Percentiles rank a stretch among this genome's conserved stretches.
These are phyloP conservation scores for Xyliphius kryptos DNA, from an alignment of 2,113 vertebrate species.

Conservation along the genomic window DNA sequence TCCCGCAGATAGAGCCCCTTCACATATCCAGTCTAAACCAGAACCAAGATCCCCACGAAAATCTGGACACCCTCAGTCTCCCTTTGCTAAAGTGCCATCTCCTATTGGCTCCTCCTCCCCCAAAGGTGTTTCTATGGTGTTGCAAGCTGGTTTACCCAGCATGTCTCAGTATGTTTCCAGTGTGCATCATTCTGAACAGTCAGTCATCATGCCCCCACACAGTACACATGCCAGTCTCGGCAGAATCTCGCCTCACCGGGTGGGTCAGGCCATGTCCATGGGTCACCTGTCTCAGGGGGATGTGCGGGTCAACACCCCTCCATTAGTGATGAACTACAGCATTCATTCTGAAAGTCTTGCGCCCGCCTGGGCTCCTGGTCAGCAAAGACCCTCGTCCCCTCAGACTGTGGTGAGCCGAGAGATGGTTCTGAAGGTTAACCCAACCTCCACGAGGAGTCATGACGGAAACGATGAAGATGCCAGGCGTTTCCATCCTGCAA, in stretches of 20 bases:
- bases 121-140: constrained; percentile 77
- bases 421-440: constrained; percentile 78
- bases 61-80: constrained; percentile 74
- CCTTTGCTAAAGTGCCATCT: constrained; percentile 79
- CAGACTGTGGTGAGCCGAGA: constrained; percentile 76
- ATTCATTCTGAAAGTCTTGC: constrained; percentile 78
- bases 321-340: constrained; percentile 82
- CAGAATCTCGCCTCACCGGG: constrained; percentile 91
- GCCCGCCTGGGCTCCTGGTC: constrained; percentile 78
- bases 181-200: too few relatives aligned
- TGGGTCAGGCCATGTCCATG: constrained; percentile 83
- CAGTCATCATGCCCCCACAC: constrained; percentile 93
- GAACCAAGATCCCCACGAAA: constrained; percentile 84
- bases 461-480: constrained; percentile 80
- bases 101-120: constrained; percentile 78
- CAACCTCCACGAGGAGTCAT: constrained; percentile 56
- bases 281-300: constrained; percentile 88
- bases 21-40: constrained; percentile 76
- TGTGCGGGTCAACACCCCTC: constrained; percentile 86
- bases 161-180: constrained; percentile 86
- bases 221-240: constrained; percentile 64
- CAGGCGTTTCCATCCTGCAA: constrained; percentile 65
- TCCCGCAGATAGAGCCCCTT: constrained; percentile 68
- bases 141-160: constrained; percentile 54
- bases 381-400: constrained; percentile 76